Percentiles rank a stretch among this genome's conserved stretches.
Evolutionary conservation across 2,113 vertebrate species (phyloP).

Genomic region (Etia nguti): DNA sequence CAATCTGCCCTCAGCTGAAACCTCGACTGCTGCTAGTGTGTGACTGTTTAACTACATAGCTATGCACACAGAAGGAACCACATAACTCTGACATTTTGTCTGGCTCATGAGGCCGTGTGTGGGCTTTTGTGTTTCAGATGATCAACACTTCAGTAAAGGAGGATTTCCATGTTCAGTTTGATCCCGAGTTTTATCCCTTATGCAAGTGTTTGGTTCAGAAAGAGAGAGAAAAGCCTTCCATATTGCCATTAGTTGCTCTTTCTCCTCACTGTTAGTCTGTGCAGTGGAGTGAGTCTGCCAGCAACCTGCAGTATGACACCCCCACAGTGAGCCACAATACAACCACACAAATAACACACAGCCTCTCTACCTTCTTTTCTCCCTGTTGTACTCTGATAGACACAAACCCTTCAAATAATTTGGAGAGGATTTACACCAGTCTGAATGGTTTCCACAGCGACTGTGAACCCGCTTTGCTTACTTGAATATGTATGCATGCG

Average conservation of each 20-base stretch:
- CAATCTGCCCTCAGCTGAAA: conserved; percentile 40
- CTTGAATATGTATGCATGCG: neutral
- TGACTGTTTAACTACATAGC: neutral
- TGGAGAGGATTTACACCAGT: conserved; percentile 29
- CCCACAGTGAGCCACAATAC: conserved; percentile 64
- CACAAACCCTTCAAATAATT: conserved; percentile 42
- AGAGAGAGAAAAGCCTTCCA: neutral
- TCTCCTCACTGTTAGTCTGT: conserved; percentile 12
- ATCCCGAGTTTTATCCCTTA: neutral
- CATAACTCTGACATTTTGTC: neutral
- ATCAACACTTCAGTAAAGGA: neutral
- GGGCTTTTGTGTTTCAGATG: neutral
- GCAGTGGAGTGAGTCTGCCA: conserved; percentile 30
- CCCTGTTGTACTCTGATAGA: conserved; percentile 24
- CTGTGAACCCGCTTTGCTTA: neutral
- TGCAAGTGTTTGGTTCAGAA: neutral
- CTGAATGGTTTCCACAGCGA: conserved; percentile 62
- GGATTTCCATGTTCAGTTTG: neutral
- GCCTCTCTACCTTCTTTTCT: neutral
- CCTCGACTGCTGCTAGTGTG: neutral
- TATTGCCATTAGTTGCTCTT: neutral
- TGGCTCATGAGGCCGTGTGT: neutral
- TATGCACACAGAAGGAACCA: neutral
- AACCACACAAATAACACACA: conserved; percentile 48
- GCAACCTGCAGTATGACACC: conserved; percentile 65